Evolutionary conservation across 2,113 vertebrate species (phyloP).

Genomic region (Xiphophorus couchianus): DNA sequence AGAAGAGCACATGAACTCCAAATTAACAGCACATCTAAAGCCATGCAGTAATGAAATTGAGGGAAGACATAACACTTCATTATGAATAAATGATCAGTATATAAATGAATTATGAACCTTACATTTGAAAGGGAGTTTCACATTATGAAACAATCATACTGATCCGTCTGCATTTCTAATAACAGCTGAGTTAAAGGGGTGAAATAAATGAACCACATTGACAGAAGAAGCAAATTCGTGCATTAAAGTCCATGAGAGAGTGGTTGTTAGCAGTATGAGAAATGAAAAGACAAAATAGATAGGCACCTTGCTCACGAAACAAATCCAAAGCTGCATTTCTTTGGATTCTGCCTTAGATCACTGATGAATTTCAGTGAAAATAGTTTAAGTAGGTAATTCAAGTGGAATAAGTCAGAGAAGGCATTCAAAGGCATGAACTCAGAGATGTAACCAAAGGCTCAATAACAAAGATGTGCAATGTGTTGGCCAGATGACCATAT

Average conservation of each 20-base stretch:
- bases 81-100: slow-evolving; percentile 15
- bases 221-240: neutral
- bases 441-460: neutral
- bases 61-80: slow-evolving; percentile 1
- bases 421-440: neutral
- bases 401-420: neutral
- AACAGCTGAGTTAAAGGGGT: neutral
- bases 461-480: neutral
- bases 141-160: slow-evolving; percentile 25
- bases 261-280: neutral
- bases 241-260: neutral
- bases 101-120: slow-evolving; percentile 2
- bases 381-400: neutral
- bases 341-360: neutral
- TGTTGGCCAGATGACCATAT: neutral
- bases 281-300: slow-evolving; percentile 1
- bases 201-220: slow-evolving; percentile 6
- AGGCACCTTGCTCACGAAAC: neutral
- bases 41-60: slow-evolving; percentile 4
- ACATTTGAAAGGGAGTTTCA: slow-evolving; percentile 11
- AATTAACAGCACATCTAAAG: neutral
- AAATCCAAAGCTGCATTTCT: neutral
- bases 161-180: slow-evolving; percentile 13
- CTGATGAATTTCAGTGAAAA: neutral
- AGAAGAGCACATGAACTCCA: neutral